These are phyloP conservation scores for Drosophila falleni DNA, from an alignment of 2,888 invertebrate species.

Conservation along the genomic window DNA sequence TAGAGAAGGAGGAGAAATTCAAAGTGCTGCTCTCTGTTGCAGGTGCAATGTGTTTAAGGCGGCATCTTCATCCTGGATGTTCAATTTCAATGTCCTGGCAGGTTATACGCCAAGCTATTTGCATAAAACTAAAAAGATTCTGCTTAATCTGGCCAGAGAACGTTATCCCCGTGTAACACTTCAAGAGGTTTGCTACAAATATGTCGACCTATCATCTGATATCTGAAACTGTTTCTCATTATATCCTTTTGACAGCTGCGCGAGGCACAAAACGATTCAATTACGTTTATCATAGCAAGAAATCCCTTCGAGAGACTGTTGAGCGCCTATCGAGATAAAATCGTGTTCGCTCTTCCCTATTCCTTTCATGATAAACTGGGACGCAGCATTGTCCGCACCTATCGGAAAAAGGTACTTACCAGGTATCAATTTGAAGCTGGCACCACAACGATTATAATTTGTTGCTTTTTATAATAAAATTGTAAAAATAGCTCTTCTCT, in stretches of 20 bases:
- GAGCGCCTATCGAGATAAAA: slow-evolving; percentile 94
- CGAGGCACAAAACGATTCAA: slow-evolving; percentile 91
- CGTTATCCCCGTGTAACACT: slow-evolving; percentile 92
- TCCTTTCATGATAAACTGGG: slow-evolving; percentile 93
- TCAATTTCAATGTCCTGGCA: slow-evolving; percentile 94
- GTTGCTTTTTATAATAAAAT: too few relatives aligned
- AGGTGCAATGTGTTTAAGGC: slow-evolving; percentile 94
- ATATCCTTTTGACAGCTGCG: slow-evolving; percentile 86
- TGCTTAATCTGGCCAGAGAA: slow-evolving; percentile 91
- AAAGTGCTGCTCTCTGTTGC: slow-evolving; percentile 24
- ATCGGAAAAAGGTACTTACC: slow-evolving; percentile 86
- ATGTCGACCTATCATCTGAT: neutral
- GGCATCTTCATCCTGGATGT: slow-evolving; percentile 96
- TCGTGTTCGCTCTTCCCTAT: slow-evolving; percentile 93
- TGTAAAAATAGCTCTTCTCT: too few relatives aligned
- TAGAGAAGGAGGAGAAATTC: neutral
- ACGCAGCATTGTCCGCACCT: slow-evolving; percentile 91
- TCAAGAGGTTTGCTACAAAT: slow-evolving; percentile 86
- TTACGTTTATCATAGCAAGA: slow-evolving; percentile 92
- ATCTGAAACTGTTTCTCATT: neutral
- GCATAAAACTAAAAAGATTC: slow-evolving; percentile 91
- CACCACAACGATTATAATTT: too few relatives aligned
- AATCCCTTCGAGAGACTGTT: slow-evolving; percentile 93
- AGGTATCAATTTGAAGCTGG: too few relatives aligned
- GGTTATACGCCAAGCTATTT: slow-evolving; percentile 92